These are phyloP conservation scores for Peromyscus polionotus DNA, from an alignment of 2,113 vertebrate genomes.

Conservation along the genomic window DNA sequence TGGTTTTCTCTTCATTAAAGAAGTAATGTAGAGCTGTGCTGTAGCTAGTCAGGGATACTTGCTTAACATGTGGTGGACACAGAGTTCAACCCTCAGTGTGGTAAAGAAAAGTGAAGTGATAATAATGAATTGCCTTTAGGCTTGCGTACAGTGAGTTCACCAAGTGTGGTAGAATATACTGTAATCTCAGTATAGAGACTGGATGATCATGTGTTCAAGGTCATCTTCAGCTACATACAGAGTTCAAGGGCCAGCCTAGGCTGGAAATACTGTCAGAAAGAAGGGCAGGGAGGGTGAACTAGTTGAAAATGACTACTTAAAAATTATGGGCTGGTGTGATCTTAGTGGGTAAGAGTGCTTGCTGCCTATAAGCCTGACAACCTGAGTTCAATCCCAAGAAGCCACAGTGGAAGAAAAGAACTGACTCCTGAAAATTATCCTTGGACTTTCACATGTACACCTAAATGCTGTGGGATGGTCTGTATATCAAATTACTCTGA, in stretches of 20 bases:
- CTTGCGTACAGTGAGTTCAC: neutral
- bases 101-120: neutral
- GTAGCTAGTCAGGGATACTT: neutral
- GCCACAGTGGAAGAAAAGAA: neutral
- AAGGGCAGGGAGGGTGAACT: neutral
- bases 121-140: neutral
- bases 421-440: neutral
- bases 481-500: too few species aligned
- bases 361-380: neutral
- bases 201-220: neutral
- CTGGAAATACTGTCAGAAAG: neutral
- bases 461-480: too few species aligned
- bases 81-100: neutral
- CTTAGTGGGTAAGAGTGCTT: neutral
- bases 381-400: neutral
- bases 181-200: neutral
- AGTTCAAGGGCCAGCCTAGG: neutral
- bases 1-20: neutral
- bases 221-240: too few species aligned
- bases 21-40: neutral
- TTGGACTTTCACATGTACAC: neutral
- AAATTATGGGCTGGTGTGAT: neutral
- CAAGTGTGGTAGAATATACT: too few species aligned
- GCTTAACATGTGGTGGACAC: neutral
- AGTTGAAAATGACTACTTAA: neutral